Evolutionary conservation across 2,888 invertebrate species (phyloP), one percentile per base, ranked within the genome.

Genomic region (Stomorhina lunata): DNA sequence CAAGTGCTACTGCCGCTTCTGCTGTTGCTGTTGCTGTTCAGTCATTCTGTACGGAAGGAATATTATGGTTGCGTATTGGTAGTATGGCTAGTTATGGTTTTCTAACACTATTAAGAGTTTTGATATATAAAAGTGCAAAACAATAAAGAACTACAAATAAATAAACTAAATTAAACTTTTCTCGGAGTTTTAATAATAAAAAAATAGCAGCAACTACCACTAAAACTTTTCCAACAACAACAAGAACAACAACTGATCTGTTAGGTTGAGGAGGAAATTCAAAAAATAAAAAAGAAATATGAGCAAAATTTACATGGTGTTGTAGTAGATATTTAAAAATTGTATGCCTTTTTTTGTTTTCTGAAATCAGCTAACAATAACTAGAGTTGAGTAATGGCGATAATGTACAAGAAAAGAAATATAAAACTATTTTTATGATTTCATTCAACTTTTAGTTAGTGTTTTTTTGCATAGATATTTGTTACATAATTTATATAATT

Each of bases 41-140:
- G 17, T 48, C 22, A 48, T 48, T 17, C 2, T 57, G 20, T 34
- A n/a, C n/a, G n/a, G 5, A 20, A 37, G 12, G 17, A 37, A 0
- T 6, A 34, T 59, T 34, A 22, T 37, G 37, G 59, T 12, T 22
- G n/a, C n/a, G n/a, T n/a, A 9, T 20, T 57, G 20, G 17, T 12
- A 22, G 53, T 71, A 48, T 48, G 59, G 45, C 59, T 50, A 45
- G 37, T 50, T 72, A 59, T 61, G 59, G 12, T 48, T n/a, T n/a
- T 48, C 34, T 5, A 72, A 72, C 59, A 45, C 45, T 34, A 48
- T 55, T 15, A 25, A 37, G 34, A 27, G 48, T 15, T n/a, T 20
- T 12, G 22, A n/a, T n/a, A n/a, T 1, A 20, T 22, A 43, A 25
- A 37, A 34, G 15, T 10, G 34, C 29, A 57, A 53, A 29, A 61